Evolutionary conservation across 2,888 invertebrate species (phyloP), one percentile per base, ranked within the genome.

Genomic region (Heteropelma amictum): DNA sequence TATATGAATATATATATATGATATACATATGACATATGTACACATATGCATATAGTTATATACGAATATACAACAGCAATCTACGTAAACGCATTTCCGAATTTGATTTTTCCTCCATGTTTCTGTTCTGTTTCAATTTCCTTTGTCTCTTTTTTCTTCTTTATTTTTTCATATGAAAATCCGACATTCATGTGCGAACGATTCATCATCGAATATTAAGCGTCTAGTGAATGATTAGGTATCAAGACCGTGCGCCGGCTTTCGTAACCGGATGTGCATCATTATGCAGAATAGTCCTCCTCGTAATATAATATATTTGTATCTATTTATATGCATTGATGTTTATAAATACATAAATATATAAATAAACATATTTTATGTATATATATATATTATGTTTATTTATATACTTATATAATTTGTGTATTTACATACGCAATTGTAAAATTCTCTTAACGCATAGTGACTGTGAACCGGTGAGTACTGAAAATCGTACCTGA

Each of bases 401-500:
- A 76, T 76, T 72, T 76, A 72, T 78, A 71, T 75, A 67, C 71
- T 33, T 63, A 63, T 77, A 71, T 69, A 67, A n/a, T n/a, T n/a
- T 73, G 64, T 76, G 45, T 68, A 45, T 56, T 69, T 23, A 30
- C 33, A 35, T 58, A 53, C 60, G 38, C 49, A 51, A 64, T 69
- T 80, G 80, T 79, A 80, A 80, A 82, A 82, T 80, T 80, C 65
- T 83, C 79, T 83, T 83, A 82, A 83, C 79, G 80, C 68, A 79
- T 81, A 83, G 81, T 83, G 83, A 83, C 82, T 83, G 80, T 79
- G 80, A 81, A 83, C 81, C 81, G 80, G 79, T 82, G 77, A 78
- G 74, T 73, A 77, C 60, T 45, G 14, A 60, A 51, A 51, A 68
- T 65, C 64, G 71, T 58, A 56, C 40, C 14, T 71, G 58, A 72